phyloP scores from a whole-genome alignment of 1,140 invertebrate species.

The Stegodyphus dumicola region DNA sequence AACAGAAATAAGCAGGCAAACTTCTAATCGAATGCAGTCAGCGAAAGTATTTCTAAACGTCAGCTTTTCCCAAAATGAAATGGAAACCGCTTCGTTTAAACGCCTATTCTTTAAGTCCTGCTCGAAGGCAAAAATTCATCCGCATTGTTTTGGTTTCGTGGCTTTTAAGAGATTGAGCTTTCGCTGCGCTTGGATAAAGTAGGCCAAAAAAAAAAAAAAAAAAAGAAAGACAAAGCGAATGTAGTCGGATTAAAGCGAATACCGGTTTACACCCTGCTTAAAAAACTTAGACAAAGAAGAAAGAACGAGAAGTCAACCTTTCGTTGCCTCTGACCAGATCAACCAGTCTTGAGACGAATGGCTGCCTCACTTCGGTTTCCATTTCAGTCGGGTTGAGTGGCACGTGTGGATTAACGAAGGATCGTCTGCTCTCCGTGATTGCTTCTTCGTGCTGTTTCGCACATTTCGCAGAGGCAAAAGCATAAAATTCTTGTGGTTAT shows the following conservation, averaged over 20 bases:
- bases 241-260: constrained; percentile 35
- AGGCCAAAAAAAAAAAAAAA: constrained; percentile 12
- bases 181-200: constrained; percentile 4
- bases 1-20: too few relatives aligned
- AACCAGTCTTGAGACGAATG: constrained; percentile 31
- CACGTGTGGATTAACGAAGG: constrained; percentile 13
- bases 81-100: too few relatives aligned
- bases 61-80: too few relatives aligned
- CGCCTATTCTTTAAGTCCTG: too few relatives aligned
- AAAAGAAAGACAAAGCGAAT: constrained; percentile 7
- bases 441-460: not conserved
- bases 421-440: not conserved
- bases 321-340: constrained; percentile 46
- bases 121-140: not conserved
- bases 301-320: constrained; percentile 31
- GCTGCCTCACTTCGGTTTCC: constrained; percentile 16
- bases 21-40: too few relatives aligned
- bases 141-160: constrained; percentile 31
- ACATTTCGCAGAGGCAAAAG: not conserved
- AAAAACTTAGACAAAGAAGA: constrained; percentile 30
- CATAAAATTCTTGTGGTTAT: not conserved
- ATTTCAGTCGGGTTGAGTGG: constrained; percentile 24
- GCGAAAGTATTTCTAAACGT: too few relatives aligned
- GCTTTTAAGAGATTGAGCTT: constrained; percentile 19
- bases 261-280: constrained; percentile 32